Base-by-base conservation (phyloP, 2,113 vertebrate species). In the Oncorhynchus kisutch region DNA sequence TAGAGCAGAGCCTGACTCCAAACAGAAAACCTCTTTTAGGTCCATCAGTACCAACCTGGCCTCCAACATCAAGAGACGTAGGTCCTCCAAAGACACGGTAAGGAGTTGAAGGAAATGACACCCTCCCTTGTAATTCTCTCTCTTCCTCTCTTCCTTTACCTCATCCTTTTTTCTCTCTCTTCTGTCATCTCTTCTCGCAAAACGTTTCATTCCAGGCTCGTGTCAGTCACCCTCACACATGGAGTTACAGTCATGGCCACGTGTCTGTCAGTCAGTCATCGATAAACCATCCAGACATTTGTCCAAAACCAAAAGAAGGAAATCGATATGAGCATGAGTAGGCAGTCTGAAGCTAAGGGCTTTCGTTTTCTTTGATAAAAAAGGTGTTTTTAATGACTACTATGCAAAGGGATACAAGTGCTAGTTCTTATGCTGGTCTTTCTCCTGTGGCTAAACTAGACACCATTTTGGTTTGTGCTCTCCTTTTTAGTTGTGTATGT, bases 11-110 rank as follows among this genome's bases (percentile, higher is more conserved):
- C 95, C 95, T 85, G 95, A 96, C 95, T 93, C 95, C 94, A 95
- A 96, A 96, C 96, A 95, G 95, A 96, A 95, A 96, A 94, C 95
- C 95, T 95, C 96, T 94, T 96, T 96, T 96, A 97, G 96, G 96
- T 96, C 95, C 94, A 94, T 97, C 96, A 96, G 95, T 92, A 93
- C 95, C 91, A 94, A 94, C 92, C 94, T 96, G 94, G 95, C 95
- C 92, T 96, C 94, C 95, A 96, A 95, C 96, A 95, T 97, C 95
- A 96, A 97, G 95, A 96, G 95, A 92, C 96, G 94, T 96, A 96
- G 95, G 95, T 96, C 95, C 93, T 95, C 94, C 93, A 95, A 95
- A 95, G 96, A 96, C 91, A 96, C 96, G 96, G 96, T 97, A 97
- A 97, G 95, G 94, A 94, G 94, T 95, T 93, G 93, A 94, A 94